Conservation (phyloP, 2,888 invertebrate genomes). For the Trisateles emortualis region DNA sequence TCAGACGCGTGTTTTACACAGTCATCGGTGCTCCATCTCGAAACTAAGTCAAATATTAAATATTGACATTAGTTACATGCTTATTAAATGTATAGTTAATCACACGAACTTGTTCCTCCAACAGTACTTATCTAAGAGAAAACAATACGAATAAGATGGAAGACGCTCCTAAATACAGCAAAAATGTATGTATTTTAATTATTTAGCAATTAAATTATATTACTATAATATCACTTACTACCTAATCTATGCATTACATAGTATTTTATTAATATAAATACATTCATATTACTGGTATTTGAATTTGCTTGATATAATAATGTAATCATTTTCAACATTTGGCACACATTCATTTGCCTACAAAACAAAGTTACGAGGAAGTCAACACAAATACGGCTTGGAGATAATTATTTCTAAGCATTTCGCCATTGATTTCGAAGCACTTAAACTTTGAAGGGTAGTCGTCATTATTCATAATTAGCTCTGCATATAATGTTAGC, state of each 20-base stretch:
- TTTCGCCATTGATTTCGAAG: conserved; percentile 42
- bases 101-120: conserved; percentile 55
- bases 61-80: conserved; percentile 29
- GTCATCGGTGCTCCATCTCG: conserved; percentile 26
- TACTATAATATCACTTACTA: conserved; percentile 80
- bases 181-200: conserved; percentile 78
- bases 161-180: conserved; percentile 86
- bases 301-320: conserved; percentile 67
- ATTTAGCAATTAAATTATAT: conserved; percentile 74
- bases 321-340: conserved; percentile 68
- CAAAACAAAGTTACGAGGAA: conserved; percentile 38
- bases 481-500: conserved; percentile 9
- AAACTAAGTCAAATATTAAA: conserved; percentile 35
- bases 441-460: conserved; percentile 24
- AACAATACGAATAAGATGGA: conserved; percentile 82
- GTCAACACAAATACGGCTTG: conserved; percentile 32
- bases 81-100: conserved; percentile 15
- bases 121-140: conserved; percentile 71
- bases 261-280: conserved; percentile 71
- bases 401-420: conserved; percentile 31
- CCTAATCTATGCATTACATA: conserved; percentile 77
- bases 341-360: conserved; percentile 70
- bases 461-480: conserved; percentile 7
- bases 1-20: conserved; percentile 52
- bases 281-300: conserved; percentile 73